Percentiles rank a stretch among this genome's conserved stretches.
These are phyloP conservation scores for Malurus leucopterus DNA, from an alignment of 2,797 vertebrate genomes.

Conservation along the genomic window DNA sequence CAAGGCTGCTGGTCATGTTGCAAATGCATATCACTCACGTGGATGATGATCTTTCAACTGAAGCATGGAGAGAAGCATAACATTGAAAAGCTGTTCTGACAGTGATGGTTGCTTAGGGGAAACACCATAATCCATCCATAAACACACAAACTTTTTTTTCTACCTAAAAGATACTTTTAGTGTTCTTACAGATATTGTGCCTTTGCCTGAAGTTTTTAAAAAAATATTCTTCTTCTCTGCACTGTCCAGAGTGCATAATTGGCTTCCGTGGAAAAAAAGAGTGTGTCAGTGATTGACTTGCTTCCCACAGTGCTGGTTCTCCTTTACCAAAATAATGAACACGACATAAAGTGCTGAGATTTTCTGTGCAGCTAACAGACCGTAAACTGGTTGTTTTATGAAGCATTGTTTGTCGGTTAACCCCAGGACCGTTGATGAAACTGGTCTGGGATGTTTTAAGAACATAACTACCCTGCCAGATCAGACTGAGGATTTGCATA, in stretches of 20 bases:
- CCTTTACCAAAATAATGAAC: not conserved
- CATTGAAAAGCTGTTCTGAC: not conserved
- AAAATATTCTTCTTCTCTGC: not conserved
- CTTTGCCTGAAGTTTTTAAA: not conserved
- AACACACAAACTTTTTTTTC: not conserved
- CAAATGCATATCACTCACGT: not conserved
- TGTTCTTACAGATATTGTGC: not conserved
- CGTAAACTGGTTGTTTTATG: not conserved
- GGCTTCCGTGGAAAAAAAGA: not conserved
- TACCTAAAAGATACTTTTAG: not conserved
- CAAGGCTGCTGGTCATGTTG: conserved; percentile 2
- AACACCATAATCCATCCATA: not conserved
- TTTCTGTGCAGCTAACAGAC: not conserved
- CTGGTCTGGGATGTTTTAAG: not conserved
- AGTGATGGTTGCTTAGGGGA: not conserved
- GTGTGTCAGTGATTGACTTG: not conserved
- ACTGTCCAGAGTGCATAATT: not conserved
- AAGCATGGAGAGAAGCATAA: not conserved
- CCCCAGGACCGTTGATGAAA: not conserved
- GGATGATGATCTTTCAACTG: not conserved
- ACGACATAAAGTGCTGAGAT: not conserved
- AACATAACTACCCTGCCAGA: not conserved
- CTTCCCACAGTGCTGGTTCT: not conserved
- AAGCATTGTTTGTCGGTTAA: not conserved
- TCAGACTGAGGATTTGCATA: not conserved